phyloP scores from a whole-genome alignment of 2,797 vertebrate species.

The Semotilus atromaculatus region DNA sequence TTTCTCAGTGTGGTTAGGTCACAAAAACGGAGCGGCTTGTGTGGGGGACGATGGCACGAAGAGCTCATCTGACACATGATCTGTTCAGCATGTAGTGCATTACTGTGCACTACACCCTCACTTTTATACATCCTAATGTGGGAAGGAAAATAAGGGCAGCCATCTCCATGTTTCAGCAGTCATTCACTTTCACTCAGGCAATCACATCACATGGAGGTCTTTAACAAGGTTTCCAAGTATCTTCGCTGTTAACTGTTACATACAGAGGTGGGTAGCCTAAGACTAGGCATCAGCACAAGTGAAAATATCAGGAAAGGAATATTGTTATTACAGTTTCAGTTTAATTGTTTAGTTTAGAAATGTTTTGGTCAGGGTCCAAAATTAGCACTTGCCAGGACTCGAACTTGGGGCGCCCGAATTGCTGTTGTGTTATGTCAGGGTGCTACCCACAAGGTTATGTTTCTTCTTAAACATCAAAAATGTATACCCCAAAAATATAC shows the following conservation, averaged over 20 bases:
- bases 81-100: constrained; percentile 38
- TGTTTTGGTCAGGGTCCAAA: background rate
- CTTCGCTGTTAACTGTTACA: background rate
- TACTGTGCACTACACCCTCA: constrained; percentile 31
- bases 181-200: constrained; percentile 47
- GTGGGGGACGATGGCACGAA: constrained; percentile 22
- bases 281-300: background rate
- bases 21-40: constrained; percentile 27
- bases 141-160: constrained; percentile 48
- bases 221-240: background rate
- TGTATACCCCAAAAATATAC: background rate
- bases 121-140: constrained; percentile 47
- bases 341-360: background rate
- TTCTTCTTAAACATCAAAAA: background rate
- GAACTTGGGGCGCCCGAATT: background rate
- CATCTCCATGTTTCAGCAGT: constrained; percentile 49
- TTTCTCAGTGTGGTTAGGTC: constrained; percentile 42
- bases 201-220: constrained; percentile 26
- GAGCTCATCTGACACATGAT: constrained; percentile 51
- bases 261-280: background rate
- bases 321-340: background rate
- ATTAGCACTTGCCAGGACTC: background rate
- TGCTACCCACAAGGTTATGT: background rate
- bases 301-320: background rate
- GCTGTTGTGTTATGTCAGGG: background rate